These are phyloP conservation scores for Gerris lacustris DNA, from an alignment of 2,888 invertebrate genomes.

Conservation along the genomic window DNA sequence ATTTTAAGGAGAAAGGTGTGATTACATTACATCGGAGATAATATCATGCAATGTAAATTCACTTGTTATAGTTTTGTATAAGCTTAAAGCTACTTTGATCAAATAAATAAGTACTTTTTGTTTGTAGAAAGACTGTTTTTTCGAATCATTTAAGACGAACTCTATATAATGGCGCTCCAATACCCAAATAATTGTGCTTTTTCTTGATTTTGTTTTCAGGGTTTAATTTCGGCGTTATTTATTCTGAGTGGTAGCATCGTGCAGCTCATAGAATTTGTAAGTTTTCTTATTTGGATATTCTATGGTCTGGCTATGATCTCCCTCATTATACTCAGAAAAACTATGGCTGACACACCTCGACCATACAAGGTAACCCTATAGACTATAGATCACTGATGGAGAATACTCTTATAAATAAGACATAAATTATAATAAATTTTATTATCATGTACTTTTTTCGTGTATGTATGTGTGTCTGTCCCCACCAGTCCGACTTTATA, in stretches of 20 bases:
- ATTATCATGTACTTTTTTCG: slow-evolving; percentile 2
- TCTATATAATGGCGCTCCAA: too few species aligned
- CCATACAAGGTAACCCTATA: slow-evolving; percentile 50
- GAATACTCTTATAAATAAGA: slow-evolving; percentile 13
- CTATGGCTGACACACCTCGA: slow-evolving; percentile 51
- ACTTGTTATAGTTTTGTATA: too few species aligned
- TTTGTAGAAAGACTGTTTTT: too few species aligned
- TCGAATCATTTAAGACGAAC: too few species aligned
- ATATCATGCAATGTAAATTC: too few species aligned
- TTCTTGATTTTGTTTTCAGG: slow-evolving; percentile 39
- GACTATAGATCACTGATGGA: slow-evolving; percentile 8
- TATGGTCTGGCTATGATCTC: slow-evolving; percentile 73
- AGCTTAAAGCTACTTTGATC: too few species aligned
- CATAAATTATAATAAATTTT: slow-evolving; percentile 6
- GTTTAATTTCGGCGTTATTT: slow-evolving; percentile 54
- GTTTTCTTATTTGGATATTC: slow-evolving; percentile 78
- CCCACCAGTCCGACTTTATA: too few species aligned
- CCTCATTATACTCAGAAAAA: slow-evolving; percentile 57
- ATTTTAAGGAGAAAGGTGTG: too few species aligned
- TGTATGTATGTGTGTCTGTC: too few species aligned
- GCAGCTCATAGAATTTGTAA: slow-evolving; percentile 69
- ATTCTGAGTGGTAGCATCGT: slow-evolving; percentile 61
- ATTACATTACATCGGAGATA: too few species aligned
- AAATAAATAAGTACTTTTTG: too few species aligned
- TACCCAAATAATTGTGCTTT: too few species aligned